Evolutionary conservation across 1,140 invertebrate species (phyloP), one percentile per base, ranked within the genome.

Genomic region (Pachypeltis micranthus): DNA sequence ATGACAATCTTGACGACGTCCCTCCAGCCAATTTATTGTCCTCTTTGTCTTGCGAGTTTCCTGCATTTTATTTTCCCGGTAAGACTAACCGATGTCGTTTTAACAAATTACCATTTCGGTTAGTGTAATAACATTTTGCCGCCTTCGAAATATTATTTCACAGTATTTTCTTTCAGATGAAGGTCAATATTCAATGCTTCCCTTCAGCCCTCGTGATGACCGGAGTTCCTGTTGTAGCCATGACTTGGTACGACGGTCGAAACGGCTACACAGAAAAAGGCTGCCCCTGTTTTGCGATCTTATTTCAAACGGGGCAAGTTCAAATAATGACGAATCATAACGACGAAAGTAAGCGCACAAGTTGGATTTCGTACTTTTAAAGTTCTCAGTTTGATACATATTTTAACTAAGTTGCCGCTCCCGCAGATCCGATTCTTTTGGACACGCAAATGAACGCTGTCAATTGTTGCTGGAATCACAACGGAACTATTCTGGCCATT

Each of bases 381-480:
- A 58, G 27, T 58, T 28, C 12, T 25, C 7, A 25, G 10, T 59
- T 28, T 28, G 28, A n/a, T n/a, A n/a, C n/a, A n/a, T n/a, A n/a
- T n/a, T n/a, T 65, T 64, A 31, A n/a, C n/a, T n/a, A n/a, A n/a
- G n/a, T n/a, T n/a, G 63, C 47, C 67, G 67, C 4, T n/a, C n/a
- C n/a, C n/a, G n/a, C 66, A 84, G 82, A 79, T 68, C 84, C 85
- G 31, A 74, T 88, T 12, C 73, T 84, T 54, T 73, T 90, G 10
- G 82, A 90, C 65, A 88, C 90, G 1, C 84, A 85, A 21, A 88
- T 97, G 80, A 80, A 78, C n/a, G 83, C 88, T 1, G 82, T 85
- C 27, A 86, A 86, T 71, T 87, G 90, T 63, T 81, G 83, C 65
- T 98, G 95, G 93, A 96, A 96, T 74, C 90, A 91, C 69, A 88